A percentile compares a stretch with the other conserved stretches of the same genome.
Evolutionary conservation across 2,113 vertebrate species (phyloP).

Genomic region (Clupea harengus): DNA sequence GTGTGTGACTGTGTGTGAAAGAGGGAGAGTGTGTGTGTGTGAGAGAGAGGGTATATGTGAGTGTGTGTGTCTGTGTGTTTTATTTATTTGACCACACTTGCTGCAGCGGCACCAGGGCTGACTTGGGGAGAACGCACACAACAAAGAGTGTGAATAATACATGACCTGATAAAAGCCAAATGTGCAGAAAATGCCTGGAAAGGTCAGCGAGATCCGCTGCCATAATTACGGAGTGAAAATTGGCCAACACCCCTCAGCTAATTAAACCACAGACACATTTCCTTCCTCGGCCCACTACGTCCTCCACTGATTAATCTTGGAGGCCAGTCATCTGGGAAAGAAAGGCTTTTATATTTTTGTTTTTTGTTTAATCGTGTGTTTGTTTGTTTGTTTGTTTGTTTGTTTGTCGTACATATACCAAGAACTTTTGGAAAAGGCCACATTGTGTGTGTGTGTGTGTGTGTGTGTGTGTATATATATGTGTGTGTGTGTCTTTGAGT

Average conservation of each 20-base stretch:
- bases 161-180: constrained; percentile 74
- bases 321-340: constrained; percentile 42
- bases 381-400: background rate
- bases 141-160: constrained; percentile 72
- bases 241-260: constrained; percentile 67
- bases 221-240: constrained; percentile 70
- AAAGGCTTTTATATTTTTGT: constrained; percentile 30
- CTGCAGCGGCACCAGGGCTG: constrained; percentile 35
- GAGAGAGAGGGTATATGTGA: background rate
- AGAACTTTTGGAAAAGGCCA: constrained; percentile 15
- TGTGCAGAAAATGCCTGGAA: constrained; percentile 68
- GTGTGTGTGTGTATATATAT: background rate
- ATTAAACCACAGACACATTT: constrained; percentile 74
- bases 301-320: constrained; percentile 66
- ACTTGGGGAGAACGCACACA: constrained; percentile 59
- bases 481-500: constrained; percentile 4
- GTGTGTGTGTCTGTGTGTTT: background rate
- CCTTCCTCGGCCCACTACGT: constrained; percentile 59
- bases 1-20: background rate
- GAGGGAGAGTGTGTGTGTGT: background rate
- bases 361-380: constrained; percentile 17
- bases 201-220: constrained; percentile 69
- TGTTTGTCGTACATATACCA: background rate
- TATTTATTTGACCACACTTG: constrained; percentile 32
- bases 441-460: background rate